Base-by-base conservation (phyloP, 2,113 vertebrate species). In the Boleophthalmus pectinirostris region DNA sequence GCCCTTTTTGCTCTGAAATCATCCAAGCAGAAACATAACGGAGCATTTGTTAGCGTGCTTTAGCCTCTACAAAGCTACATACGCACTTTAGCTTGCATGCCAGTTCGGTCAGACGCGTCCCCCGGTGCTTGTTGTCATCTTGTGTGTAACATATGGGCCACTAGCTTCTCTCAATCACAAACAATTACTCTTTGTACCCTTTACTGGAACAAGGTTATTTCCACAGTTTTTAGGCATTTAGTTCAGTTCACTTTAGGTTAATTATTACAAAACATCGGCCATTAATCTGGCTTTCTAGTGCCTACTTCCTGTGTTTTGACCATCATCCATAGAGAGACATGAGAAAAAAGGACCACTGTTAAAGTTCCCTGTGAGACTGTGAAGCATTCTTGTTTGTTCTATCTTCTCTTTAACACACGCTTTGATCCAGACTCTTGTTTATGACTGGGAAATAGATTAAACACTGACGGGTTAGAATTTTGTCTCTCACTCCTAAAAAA, bases 161-260 rank as follows among this genome's bases (percentile, higher is more conserved):
- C 53, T 74, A 75, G 81, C 75, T 78, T 64, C 70, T 65, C 76
- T 80, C 72, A 86, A 78, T 56, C 58, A 54, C 24, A 75, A 80
- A 83, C 88, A 88, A 81, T 88, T 68, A 70, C 20, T 83, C 88
- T 84, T 86, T 91, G 84, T 90, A 23, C 14, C 69, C 75, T 43
- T 89, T 89, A 92, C 89, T 90, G 81, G 87, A 92, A 89, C 84
- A 89, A 70, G 76, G 80, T 83, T 83, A 85, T 88, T 82, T 79
- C 79, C 70, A 83, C 70, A 75, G 72, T 77, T 85, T 54, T 87
- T 78, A 83, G 89, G 88, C 88, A 90, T 86, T 90, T 88, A 90
- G 75, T 68, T 73, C 82, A 90, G 75, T 68, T 73, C 82, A 71
- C 47, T 43, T 51, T 20, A 51, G 0, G 16, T 51, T 18, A 20